A percentile compares a stretch with the other conserved stretches of the same genome.
Conservation (phyloP, 2,888 invertebrate genomes). For the Caenorhabditis panamensis region DNA sequence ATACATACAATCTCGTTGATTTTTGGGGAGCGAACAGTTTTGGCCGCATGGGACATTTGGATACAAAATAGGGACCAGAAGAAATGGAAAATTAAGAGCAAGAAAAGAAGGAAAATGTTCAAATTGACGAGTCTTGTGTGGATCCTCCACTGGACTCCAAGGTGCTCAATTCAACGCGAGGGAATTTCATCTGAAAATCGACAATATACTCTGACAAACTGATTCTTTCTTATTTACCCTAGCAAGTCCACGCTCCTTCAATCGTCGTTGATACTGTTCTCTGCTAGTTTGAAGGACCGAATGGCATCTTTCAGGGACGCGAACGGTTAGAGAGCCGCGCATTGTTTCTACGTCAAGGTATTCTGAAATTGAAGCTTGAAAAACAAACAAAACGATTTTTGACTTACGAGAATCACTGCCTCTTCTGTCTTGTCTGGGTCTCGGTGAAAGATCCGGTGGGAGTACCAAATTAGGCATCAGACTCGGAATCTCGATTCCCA, state of each 20-base stretch:
- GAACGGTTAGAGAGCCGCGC: constrained; percentile 65
- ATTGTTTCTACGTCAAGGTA: constrained; percentile 67
- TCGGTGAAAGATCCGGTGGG: constrained; percentile 61
- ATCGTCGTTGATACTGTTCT: constrained; percentile 69
- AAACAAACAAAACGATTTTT: background rate
- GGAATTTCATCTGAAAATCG: constrained; percentile 64
- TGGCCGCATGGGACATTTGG: constrained; percentile 30
- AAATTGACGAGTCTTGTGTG: constrained; percentile 57
- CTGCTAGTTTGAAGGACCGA: constrained; percentile 70
- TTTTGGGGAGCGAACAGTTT: constrained; percentile 31
- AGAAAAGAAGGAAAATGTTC: constrained; percentile 4
- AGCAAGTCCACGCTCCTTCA: constrained; percentile 67
- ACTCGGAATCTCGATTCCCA: constrained; percentile 47
- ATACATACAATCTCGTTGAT: constrained; percentile 28
- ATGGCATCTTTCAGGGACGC: constrained; percentile 70
- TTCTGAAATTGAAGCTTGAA: constrained; percentile 50
- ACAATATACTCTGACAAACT: background rate
- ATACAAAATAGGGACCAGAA: constrained; percentile 25
- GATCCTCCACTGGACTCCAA: constrained; percentile 62
- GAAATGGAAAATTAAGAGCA: background rate
- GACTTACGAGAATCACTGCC: constrained; percentile 68
- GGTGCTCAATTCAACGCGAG: constrained; percentile 67
- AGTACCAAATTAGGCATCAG: constrained; percentile 54
- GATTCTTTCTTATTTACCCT: constrained; percentile 17
- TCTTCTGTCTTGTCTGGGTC: constrained; percentile 63